phyloP scores from a whole-genome alignment of 2,888 invertebrate species.

The Dichetophora obliterata region DNA sequence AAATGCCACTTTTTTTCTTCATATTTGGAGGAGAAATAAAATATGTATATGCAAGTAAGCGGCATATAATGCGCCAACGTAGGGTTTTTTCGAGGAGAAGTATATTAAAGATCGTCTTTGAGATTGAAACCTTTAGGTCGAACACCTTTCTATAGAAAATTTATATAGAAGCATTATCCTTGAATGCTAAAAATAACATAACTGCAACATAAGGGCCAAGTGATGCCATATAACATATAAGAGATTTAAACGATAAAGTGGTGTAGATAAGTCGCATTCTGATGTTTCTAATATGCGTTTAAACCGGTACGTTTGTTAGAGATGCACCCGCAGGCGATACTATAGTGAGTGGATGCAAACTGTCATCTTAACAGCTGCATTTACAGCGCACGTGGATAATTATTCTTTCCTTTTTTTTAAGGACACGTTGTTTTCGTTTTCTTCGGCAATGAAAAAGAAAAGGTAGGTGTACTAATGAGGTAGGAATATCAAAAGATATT shows the following conservation, averaged over 20 bases:
- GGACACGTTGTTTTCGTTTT: no score
- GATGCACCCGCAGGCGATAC: not conserved
- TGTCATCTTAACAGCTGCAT: slow-evolving; percentile 17
- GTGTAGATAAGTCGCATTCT: not conserved
- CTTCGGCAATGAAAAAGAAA: no score
- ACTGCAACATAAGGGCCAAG: no score
- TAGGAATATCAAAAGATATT: no score
- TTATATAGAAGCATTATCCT: not conserved
- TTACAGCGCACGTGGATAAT: slow-evolving; percentile 13
- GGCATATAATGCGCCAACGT: not conserved
- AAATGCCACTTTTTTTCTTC: not conserved
- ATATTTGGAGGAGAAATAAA: not conserved
- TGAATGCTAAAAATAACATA: no score
- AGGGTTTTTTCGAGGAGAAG: no score
- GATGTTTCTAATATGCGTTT: not conserved
- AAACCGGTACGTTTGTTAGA: not conserved
- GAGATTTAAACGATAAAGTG: not conserved
- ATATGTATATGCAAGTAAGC: not conserved
- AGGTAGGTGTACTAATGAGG: no score
- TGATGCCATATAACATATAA: no score
- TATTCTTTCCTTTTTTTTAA: no score
- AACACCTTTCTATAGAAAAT: not conserved
- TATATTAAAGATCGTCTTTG: not conserved
- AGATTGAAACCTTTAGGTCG: not conserved
- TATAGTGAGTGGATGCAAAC: not conserved